phyloP scores from a whole-genome alignment of 53 echinoderm and acorn worm genomes.

The Temnopleurus reevesii region DNA sequence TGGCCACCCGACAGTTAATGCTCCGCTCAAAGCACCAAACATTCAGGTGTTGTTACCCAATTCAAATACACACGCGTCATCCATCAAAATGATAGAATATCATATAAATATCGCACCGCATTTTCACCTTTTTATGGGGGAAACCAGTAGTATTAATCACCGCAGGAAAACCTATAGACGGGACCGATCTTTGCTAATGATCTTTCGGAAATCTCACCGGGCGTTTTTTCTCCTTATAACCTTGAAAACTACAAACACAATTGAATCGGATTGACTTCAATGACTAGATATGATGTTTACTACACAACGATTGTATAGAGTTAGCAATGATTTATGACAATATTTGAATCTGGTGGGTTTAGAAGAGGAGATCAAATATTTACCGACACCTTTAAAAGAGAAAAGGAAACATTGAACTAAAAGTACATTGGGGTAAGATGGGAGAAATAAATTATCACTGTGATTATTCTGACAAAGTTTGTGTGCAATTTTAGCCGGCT shows the following conservation, averaged over 20 bases:
- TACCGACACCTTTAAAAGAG: constrained; percentile 31
- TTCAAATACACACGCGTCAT: not conserved
- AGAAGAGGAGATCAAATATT: constrained; percentile 31
- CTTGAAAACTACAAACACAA: not conserved
- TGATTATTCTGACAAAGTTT: constrained; percentile 14
- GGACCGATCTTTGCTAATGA: not conserved
- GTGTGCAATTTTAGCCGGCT: not conserved
- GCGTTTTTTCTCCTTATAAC: constrained; percentile 11
- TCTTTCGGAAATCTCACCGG: not conserved
- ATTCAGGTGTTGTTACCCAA: constrained; percentile 15
- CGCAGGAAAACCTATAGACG: not conserved
- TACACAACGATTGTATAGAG: not conserved
- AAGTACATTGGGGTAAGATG: constrained; percentile 30
- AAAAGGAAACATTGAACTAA: not conserved
- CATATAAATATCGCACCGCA: not conserved
- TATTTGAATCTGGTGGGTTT: not conserved
- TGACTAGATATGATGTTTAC: not conserved
- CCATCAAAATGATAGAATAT: not conserved
- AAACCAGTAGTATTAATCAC: not conserved
- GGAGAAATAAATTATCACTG: not conserved
- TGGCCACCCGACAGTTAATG: not conserved
- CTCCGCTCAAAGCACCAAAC: not conserved
- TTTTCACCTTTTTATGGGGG: not conserved
- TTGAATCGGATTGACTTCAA: constrained; percentile 3
- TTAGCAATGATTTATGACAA: constrained; percentile 23